A percentile compares a stretch with the other conserved stretches of the same genome.
These are phyloP conservation scores for Podarcis cretensis DNA, from an alignment of 2,113 vertebrate species.

Conservation along the genomic window DNA sequence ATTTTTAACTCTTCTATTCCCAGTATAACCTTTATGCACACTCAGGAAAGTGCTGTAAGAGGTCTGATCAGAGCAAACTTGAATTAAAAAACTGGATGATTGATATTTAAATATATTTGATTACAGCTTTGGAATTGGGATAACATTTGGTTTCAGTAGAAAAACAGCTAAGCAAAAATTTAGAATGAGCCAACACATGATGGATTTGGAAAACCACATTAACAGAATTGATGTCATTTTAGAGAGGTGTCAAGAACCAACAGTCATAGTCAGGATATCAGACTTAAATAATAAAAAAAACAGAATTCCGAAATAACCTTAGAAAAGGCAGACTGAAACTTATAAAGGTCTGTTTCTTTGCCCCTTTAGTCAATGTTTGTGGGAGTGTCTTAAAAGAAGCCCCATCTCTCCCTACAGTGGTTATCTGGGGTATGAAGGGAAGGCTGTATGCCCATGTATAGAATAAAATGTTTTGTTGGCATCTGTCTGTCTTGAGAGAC, in stretches of 20 bases:
- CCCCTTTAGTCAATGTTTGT: background rate
- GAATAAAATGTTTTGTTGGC: background rate
- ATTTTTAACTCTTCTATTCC: background rate
- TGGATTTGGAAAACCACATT: background rate
- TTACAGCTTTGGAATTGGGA: background rate
- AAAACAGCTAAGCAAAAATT: background rate
- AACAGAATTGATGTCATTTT: background rate
- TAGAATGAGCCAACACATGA: background rate
- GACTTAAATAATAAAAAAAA: background rate
- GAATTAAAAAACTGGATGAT: conserved; percentile 17
- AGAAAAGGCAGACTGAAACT: background rate
- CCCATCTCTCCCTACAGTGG: background rate
- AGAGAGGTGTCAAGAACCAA: background rate
- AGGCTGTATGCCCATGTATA: too few relatives aligned
- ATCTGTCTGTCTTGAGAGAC: too few relatives aligned
- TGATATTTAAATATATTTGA: conserved; percentile 22
- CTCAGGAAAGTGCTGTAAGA: background rate
- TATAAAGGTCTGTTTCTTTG: background rate
- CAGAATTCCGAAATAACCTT: background rate
- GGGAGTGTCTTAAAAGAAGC: too few relatives aligned
- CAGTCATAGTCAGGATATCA: background rate
- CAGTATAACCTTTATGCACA: conserved; percentile 25
- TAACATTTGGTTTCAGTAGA: background rate
- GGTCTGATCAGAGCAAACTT: background rate
- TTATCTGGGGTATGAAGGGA: background rate